Percentiles rank a stretch among this genome's conserved stretches.
These are phyloP conservation scores for Odocoileus hemionus DNA, from an alignment of 2,113 vertebrate genomes.

Conservation along the genomic window DNA sequence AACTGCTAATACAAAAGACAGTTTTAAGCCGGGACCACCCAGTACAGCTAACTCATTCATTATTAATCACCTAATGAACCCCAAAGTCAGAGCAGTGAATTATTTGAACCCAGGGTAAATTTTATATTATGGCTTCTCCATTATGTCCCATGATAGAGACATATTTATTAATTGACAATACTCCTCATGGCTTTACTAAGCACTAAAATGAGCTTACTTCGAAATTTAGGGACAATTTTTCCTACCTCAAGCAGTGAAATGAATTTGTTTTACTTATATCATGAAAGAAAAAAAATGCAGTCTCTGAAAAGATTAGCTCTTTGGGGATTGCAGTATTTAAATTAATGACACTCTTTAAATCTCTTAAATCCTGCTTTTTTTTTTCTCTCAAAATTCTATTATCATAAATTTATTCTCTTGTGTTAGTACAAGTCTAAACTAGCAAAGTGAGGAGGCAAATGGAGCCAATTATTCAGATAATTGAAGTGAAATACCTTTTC, in stretches of 20 bases:
- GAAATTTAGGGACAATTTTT: conserved; percentile 19
- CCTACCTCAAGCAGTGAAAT: neutral
- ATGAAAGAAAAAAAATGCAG: neutral
- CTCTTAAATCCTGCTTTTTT: conserved; percentile 31
- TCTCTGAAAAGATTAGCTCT: conserved; percentile 34
- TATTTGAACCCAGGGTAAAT: neutral
- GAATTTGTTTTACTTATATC: neutral
- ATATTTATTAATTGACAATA: neutral
- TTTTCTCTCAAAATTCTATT: conserved; percentile 29
- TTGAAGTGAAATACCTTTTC: neutral
- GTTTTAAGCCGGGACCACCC: neutral
- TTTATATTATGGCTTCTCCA: neutral
- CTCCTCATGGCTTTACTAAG: neutral
- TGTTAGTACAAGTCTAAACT: conserved; percentile 46
- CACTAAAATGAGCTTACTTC: neutral
- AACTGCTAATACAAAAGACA: neutral
- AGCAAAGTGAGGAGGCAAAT: conserved; percentile 38
- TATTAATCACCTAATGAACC: neutral
- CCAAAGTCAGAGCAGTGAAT: neutral
- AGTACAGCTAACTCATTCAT: neutral
- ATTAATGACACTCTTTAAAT: conserved; percentile 33
- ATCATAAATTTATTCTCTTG: conserved; percentile 42
- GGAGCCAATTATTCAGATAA: conserved; percentile 40
- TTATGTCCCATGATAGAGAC: neutral
- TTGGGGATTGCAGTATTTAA: conserved; percentile 43